phyloP scores from a whole-genome alignment of 2,113 vertebrate species.

The Arenaria interpres region DNA sequence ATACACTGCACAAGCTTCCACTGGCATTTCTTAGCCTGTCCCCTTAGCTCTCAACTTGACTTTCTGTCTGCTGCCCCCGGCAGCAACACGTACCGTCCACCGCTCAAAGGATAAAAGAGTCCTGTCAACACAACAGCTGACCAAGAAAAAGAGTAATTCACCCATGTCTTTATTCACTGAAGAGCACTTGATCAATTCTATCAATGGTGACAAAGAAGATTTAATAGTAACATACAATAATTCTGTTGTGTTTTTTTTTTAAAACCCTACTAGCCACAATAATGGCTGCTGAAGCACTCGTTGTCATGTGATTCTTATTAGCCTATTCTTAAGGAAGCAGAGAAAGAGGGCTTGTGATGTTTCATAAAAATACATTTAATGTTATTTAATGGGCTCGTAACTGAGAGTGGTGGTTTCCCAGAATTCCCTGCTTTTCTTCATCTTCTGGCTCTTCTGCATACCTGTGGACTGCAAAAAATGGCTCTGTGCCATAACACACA shows the following conservation, averaged over 20 bases:
- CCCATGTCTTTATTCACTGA: not conserved
- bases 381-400: not conserved
- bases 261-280: not conserved
- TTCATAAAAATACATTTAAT: not conserved
- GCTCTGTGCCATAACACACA: not conserved
- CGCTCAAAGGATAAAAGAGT: not conserved
- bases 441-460: not conserved
- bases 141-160: not conserved
- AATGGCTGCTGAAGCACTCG: not conserved
- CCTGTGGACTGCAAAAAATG: not conserved
- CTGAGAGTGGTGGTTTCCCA: not conserved
- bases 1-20: not conserved
- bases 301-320: not conserved
- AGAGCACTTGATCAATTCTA: not conserved
- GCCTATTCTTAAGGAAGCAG: not conserved
- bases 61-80: constrained; percentile 18
- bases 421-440: not conserved
- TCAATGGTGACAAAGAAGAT: not conserved
- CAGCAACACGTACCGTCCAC: not conserved
- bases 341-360: not conserved
- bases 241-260: not conserved
- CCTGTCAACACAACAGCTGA: constrained; percentile 26
- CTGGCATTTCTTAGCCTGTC: not conserved
- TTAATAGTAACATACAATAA: not conserved
- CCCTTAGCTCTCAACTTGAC: not conserved